Percentiles rank a stretch among this genome's conserved stretches.
These are phyloP conservation scores for Suillia variegata DNA, from an alignment of 2,888 invertebrate genomes.

Conservation along the genomic window DNA sequence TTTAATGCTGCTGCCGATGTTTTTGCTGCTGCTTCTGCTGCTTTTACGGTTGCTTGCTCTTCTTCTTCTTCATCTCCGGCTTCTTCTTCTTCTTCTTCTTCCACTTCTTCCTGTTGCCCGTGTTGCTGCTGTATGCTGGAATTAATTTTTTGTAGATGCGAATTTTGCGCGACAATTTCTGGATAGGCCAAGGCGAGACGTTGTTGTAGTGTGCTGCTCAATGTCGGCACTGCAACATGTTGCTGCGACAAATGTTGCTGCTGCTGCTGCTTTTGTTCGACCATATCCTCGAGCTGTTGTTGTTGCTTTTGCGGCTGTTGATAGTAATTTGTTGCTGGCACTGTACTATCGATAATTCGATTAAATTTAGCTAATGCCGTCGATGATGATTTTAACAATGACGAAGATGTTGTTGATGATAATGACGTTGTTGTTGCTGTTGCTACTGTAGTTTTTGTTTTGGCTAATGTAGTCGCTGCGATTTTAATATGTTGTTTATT, in stretches of 20 bases:
- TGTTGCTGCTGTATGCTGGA: not conserved
- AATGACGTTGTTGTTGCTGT: constrained; percentile 40
- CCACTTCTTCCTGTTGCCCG: not conserved
- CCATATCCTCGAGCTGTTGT: too few relatives aligned
- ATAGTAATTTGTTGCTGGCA: constrained; percentile 47
- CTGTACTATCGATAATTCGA: constrained; percentile 58
- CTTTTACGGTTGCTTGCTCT: not conserved
- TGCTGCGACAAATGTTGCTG: constrained; percentile 26
- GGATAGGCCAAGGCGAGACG: constrained; percentile 47
- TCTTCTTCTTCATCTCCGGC: constrained; percentile 10
- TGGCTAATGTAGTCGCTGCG: constrained; percentile 34
- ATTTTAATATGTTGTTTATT: constrained; percentile 39
- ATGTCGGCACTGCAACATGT: constrained; percentile 25
- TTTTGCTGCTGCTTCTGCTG: constrained; percentile 21
- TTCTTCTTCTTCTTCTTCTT: constrained; percentile 14
- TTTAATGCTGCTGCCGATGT: constrained; percentile 32
- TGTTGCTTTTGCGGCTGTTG: constrained; percentile 32
- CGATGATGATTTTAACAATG: constrained; percentile 42
- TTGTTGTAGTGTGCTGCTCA: constrained; percentile 45
- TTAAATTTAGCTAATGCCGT: constrained; percentile 62
- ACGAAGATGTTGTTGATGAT: constrained; percentile 45
- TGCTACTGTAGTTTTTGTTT: constrained; percentile 26
- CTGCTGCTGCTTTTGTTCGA: constrained; percentile 29
- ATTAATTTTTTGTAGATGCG: constrained; percentile 32
- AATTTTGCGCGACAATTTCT: constrained; percentile 33